Percentiles rank a stretch among this genome's conserved stretches.
Evolutionary conservation across 2,888 invertebrate species (phyloP).

Genomic region (Vannuccia rotundouncinata): DNA sequence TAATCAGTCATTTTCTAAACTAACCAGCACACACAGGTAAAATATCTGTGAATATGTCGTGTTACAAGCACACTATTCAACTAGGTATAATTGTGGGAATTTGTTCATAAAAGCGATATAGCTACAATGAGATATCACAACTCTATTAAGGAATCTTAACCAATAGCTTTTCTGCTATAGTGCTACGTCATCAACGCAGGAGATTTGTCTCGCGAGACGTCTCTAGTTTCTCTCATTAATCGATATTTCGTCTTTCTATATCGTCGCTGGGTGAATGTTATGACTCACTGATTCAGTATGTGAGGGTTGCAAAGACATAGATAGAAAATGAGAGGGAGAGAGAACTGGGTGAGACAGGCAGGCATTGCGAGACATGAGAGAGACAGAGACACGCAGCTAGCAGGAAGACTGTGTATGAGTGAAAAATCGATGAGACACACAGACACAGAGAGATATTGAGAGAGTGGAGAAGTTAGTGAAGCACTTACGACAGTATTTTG

Average conservation of each 20-base stretch:
- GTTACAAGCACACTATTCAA: too few relatives aligned
- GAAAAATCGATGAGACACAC: not conserved
- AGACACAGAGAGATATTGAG: not conserved
- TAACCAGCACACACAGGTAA: too few relatives aligned
- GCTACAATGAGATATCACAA: not conserved
- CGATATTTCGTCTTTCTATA: not conserved
- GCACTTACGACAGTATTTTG: not conserved
- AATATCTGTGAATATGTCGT: too few relatives aligned
- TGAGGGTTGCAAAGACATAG: not conserved
- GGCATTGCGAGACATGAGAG: not conserved
- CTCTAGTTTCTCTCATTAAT: not conserved
- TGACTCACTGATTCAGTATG: not conserved
- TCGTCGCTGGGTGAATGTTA: not conserved
- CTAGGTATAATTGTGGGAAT: too few relatives aligned
- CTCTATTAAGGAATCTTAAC: not conserved
- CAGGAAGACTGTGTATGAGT: too few relatives aligned
- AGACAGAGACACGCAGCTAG: not conserved
- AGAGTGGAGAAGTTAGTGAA: not conserved
- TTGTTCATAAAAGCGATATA: too few relatives aligned
- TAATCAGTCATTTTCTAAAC: not conserved
- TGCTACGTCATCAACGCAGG: not conserved
- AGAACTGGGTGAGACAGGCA: not conserved
- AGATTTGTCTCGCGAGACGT: not conserved
- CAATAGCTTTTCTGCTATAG: not conserved
- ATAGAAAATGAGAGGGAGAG: not conserved